These are phyloP conservation scores for Corythoichthys intestinalis DNA, from an alignment of 2,113 vertebrate genomes.

Conservation along the genomic window DNA sequence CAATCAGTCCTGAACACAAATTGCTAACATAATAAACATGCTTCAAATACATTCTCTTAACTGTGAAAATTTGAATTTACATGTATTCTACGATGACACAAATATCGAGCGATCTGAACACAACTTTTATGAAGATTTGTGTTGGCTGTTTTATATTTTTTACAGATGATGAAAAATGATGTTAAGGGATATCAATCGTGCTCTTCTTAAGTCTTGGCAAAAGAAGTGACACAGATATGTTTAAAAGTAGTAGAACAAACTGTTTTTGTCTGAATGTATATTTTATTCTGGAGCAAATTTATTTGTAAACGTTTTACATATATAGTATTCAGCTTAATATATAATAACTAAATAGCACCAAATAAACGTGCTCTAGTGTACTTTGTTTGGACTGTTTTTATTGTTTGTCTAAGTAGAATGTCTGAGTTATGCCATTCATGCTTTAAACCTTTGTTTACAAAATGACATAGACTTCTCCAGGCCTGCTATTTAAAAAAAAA, in stretches of 20 bases:
- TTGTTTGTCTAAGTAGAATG: constrained; percentile 2
- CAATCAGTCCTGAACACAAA: no score
- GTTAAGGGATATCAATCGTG: background rate
- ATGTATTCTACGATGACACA: background rate
- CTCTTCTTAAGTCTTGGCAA: constrained; percentile 4
- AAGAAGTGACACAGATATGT: background rate
- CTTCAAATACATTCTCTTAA: background rate
- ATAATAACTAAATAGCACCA: constrained; percentile 28
- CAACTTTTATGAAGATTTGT: background rate
- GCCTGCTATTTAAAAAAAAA: background rate
- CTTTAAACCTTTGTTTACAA: constrained; percentile 17
- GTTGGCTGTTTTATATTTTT: background rate
- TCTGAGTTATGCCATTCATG: background rate
- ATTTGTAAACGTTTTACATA: constrained; percentile 27
- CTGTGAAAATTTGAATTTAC: background rate
- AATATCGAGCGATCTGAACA: background rate
- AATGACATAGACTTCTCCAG: background rate
- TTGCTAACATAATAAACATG: background rate
- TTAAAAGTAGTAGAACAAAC: constrained; percentile 8
- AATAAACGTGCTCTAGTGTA: constrained; percentile 30
- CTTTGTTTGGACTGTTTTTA: constrained; percentile 9
- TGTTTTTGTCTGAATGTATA: constrained; percentile 13
- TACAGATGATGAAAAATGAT: background rate
- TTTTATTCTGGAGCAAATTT: constrained; percentile 15
- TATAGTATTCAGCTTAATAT: constrained; percentile 32